Percentiles rank a stretch among this genome's conserved stretches.
Conservation (phyloP, 2,797 vertebrate genomes). For the Hydrocynus forskahlii region DNA sequence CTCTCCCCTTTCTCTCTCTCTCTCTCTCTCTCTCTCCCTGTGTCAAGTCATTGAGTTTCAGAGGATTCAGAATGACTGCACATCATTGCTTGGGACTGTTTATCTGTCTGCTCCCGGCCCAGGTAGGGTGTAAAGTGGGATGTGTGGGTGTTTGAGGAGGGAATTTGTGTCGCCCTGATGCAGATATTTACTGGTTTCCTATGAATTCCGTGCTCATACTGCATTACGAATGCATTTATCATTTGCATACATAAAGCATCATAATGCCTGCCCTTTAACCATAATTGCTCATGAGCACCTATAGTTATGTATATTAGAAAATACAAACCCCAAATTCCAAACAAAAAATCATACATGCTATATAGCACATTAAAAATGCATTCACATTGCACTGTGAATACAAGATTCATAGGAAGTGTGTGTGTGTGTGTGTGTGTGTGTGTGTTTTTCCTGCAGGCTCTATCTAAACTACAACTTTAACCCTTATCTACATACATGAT, state of each 20-base stretch:
- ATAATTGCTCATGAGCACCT: too few species aligned
- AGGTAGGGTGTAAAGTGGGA: not conserved
- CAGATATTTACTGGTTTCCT: not conserved
- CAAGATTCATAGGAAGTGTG: too few species aligned
- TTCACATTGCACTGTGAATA: too few species aligned
- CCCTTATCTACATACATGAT: too few species aligned
- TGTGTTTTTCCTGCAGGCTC: too few species aligned
- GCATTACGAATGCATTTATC: not conserved
- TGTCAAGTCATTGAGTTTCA: slow-evolving; percentile 55
- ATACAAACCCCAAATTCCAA: too few species aligned
- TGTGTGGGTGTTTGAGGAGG: slow-evolving; percentile 12
- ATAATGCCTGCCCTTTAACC: not conserved
- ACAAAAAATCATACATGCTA: too few species aligned
- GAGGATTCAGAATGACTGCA: slow-evolving; percentile 49
- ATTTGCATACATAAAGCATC: not conserved
- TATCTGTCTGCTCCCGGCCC: slow-evolving; percentile 39
- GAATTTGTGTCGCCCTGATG: not conserved
- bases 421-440: too few species aligned
- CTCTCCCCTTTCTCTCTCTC: not conserved
- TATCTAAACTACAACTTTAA: too few species aligned
- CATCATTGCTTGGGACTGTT: slow-evolving; percentile 49
- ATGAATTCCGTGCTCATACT: not conserved
- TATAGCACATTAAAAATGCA: too few species aligned
- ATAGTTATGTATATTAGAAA: too few species aligned
- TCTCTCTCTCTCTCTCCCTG: slow-evolving; percentile 10